Evolutionary conservation across 2,797 vertebrate species (phyloP).

Genomic region (Rhinatrema bivittatum): DNA sequence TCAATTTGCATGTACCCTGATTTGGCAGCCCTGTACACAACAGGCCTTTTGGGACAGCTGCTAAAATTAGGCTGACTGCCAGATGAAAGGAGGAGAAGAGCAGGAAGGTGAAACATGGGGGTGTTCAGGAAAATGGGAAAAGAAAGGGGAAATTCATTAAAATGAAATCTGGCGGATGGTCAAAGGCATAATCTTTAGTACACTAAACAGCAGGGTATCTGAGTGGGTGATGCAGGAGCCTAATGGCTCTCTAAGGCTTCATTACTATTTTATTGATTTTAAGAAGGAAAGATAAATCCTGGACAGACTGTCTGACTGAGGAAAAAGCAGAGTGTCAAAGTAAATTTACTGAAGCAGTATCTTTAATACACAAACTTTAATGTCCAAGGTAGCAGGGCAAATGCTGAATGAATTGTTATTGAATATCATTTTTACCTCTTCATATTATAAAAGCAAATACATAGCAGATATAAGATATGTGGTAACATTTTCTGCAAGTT

Average conservation of each 20-base stretch:
- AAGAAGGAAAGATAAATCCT: slow-evolving; percentile 26
- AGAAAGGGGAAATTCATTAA: slow-evolving; percentile 29
- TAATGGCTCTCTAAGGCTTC: slow-evolving; percentile 27
- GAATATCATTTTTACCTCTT: too few relatives aligned
- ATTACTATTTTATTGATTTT: slow-evolving; percentile 43
- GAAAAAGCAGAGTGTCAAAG: slow-evolving; percentile 15
- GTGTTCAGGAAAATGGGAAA: slow-evolving; percentile 17
- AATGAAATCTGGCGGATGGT: slow-evolving; percentile 9
- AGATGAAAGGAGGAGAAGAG: slow-evolving; percentile 21
- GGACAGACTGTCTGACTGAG: slow-evolving; percentile 11
- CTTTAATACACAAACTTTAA: too few relatives aligned
- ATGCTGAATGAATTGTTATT: too few relatives aligned
- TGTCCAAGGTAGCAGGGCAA: too few relatives aligned
- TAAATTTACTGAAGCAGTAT: slow-evolving; percentile 2
- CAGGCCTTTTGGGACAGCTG: slow-evolving; percentile 23
- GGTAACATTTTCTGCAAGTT: too few relatives aligned
- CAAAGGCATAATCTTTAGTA: slow-evolving; percentile 11
- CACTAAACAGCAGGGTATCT: slow-evolving; percentile 27
- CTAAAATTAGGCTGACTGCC: slow-evolving; percentile 12
- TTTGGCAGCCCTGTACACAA: slow-evolving; percentile 1
- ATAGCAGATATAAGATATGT: too few relatives aligned
- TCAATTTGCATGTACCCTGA: neutral
- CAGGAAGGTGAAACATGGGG: neutral
- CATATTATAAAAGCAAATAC: too few relatives aligned
- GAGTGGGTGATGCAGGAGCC: slow-evolving; percentile 10